A percentile compares a stretch with the other conserved stretches of the same genome.
phyloP scores from a whole-genome alignment of 2,888 invertebrate species.

The Drosophila melanocephala region DNA sequence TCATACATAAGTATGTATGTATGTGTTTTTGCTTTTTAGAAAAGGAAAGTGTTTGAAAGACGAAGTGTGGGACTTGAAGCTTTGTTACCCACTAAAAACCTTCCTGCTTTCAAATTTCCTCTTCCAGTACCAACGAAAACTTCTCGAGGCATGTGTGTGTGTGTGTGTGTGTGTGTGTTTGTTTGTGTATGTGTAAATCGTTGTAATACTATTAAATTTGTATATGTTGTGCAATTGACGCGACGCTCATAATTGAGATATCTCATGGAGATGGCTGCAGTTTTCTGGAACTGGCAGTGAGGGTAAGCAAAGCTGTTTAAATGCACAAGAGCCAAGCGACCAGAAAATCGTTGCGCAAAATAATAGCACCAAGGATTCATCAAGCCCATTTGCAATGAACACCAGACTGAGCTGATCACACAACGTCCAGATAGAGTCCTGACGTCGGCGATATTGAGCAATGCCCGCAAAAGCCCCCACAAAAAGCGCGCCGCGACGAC shows the following conservation, averaged over 20 bases:
- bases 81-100: slow-evolving; percentile 1
- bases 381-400: slow-evolving; percentile 34
- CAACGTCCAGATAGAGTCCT: slow-evolving; percentile 82
- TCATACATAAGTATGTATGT: neutral
- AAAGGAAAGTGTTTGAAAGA: neutral
- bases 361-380: slow-evolving; percentile 55
- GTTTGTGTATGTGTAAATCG: slow-evolving; percentile 35
- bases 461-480: slow-evolving; percentile 91
- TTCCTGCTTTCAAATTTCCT: neutral
- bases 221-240: slow-evolving; percentile 42
- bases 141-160: slow-evolving; percentile 3
- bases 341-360: slow-evolving; percentile 14
- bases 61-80: neutral
- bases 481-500: slow-evolving; percentile 88
- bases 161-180: slow-evolving; percentile 19
- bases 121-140: slow-evolving; percentile 4
- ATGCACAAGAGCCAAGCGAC: slow-evolving; percentile 41
- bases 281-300: slow-evolving; percentile 19
- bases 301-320: slow-evolving; percentile 31
- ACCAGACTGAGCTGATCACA: slow-evolving; percentile 86
- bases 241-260: slow-evolving; percentile 9
- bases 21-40: neutral
- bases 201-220: slow-evolving; percentile 59
- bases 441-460: slow-evolving; percentile 86
- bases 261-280: slow-evolving; percentile 22